These are phyloP conservation scores for Anoura caudifer DNA, from an alignment of 2,113 vertebrate genomes.

Conservation along the genomic window DNA sequence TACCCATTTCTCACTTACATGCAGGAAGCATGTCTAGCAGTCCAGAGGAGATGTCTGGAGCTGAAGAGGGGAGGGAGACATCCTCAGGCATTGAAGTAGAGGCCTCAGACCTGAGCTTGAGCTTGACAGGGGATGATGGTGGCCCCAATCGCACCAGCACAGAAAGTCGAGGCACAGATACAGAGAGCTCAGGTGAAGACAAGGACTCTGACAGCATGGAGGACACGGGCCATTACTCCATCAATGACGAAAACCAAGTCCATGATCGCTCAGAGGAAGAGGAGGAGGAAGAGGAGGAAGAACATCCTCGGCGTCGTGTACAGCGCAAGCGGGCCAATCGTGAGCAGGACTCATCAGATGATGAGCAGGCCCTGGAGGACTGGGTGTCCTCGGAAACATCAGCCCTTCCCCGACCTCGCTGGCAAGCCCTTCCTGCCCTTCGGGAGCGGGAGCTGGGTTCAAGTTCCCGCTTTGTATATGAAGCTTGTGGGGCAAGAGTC, in stretches of 20 bases:
- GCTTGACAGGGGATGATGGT: slow-evolving; percentile 81
- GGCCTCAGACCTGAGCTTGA: slow-evolving; percentile 83
- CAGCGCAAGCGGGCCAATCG: slow-evolving; percentile 79
- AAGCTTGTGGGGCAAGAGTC: slow-evolving; percentile 91
- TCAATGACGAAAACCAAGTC: slow-evolving; percentile 88
- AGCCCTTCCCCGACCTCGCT: slow-evolving; percentile 85
- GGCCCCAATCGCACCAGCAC: slow-evolving; percentile 76
- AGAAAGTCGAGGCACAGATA: slow-evolving; percentile 78
- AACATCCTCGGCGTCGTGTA: slow-evolving; percentile 65
- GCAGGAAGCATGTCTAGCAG: slow-evolving; percentile 84
- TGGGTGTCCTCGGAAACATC: slow-evolving; percentile 91
- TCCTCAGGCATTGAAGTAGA: slow-evolving; percentile 86
- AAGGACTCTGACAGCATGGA: slow-evolving; percentile 98
- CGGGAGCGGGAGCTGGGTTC: slow-evolving; percentile 89
- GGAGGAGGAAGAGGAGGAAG: slow-evolving; percentile 81
- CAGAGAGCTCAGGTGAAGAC: slow-evolving; percentile 84
- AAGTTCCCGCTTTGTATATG: slow-evolving; percentile 86
- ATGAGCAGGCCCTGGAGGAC: slow-evolving; percentile 90
- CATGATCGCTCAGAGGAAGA: slow-evolving; percentile 85
- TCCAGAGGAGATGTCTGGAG: slow-evolving; percentile 82
- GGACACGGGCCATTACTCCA: slow-evolving; percentile 90
- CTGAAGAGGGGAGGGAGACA: slow-evolving; percentile 82
- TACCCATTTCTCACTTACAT: not conserved
- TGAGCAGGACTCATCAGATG: slow-evolving; percentile 84
- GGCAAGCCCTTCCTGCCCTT: slow-evolving; percentile 88